phyloP scores from a whole-genome alignment of 2,797 vertebrate species.

The Sebastes elongatus region DNA sequence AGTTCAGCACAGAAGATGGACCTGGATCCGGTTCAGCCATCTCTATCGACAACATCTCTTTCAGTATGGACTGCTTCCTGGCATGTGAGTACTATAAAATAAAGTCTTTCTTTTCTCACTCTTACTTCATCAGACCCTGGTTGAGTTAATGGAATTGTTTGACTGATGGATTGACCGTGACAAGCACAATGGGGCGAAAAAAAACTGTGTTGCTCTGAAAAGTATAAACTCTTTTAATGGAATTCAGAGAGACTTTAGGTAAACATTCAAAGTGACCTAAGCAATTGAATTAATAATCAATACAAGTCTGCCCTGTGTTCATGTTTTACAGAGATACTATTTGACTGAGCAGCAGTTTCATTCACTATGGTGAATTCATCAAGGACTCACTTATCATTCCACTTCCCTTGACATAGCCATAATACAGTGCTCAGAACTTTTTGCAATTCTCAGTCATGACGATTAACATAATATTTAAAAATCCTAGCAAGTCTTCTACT shows the following conservation, averaged over 20 bases:
- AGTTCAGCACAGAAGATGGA: conserved; percentile 88
- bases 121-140: not conserved
- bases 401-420: not conserved
- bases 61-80: conserved; percentile 97
- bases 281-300: conserved; percentile 20
- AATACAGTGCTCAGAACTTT: not conserved
- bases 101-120: not conserved
- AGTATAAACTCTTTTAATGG: not conserved
- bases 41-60: conserved; percentile 93
- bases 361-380: conserved; percentile 1
- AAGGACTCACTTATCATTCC: not conserved
- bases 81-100: conserved; percentile 88
- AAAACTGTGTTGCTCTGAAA: not conserved
- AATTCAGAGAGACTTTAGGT: not conserved
- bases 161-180: conserved; percentile 16
- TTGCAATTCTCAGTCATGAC: not conserved
- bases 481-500: not conserved
- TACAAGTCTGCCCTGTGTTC: conserved; percentile 3
- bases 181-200: not conserved
- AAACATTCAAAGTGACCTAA: conserved; percentile 8
- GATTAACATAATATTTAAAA: not conserved
- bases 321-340: conserved; percentile 8
- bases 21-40: conserved; percentile 86
- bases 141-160: conserved; percentile 7
- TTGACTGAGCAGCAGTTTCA: conserved; percentile 15